phyloP scores from a whole-genome alignment of 2,797 vertebrate genomes.

The Characodon lateralis region DNA sequence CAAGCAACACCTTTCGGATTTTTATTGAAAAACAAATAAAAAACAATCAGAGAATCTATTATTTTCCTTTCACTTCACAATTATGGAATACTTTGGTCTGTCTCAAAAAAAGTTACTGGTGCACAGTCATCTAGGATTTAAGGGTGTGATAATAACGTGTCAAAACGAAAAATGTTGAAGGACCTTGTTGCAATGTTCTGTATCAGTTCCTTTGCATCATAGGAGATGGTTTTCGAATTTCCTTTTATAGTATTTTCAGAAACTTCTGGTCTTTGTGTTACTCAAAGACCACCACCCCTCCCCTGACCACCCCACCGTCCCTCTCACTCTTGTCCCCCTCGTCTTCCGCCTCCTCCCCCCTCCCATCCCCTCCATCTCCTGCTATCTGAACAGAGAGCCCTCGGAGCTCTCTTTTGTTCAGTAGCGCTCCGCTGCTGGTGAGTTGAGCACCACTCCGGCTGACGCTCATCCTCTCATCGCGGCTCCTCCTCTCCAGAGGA shows the following conservation, averaged over 20 bases:
- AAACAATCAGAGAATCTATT: neutral
- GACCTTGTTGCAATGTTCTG: too few species aligned
- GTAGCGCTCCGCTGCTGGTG: constrained; percentile 79
- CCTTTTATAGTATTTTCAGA: neutral
- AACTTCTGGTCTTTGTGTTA: neutral
- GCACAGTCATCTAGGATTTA: neutral
- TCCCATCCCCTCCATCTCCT: constrained; percentile 27
- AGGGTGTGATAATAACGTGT: neutral
- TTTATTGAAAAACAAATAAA: neutral
- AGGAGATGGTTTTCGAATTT: neutral
- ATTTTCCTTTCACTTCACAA: neutral
- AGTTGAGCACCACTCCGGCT: constrained; percentile 71
- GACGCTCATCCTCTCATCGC: constrained; percentile 59
- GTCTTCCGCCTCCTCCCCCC: neutral
- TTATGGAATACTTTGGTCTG: neutral
- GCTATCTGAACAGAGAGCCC: constrained; percentile 72
- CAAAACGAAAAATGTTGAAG: neutral
- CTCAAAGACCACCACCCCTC: neutral
- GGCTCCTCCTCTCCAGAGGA: constrained; percentile 35
- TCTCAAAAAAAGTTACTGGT: too few species aligned
- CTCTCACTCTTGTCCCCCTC: constrained; percentile 12
- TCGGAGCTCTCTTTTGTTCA: constrained; percentile 81
- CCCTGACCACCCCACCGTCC: neutral
- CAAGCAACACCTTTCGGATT: too few species aligned
- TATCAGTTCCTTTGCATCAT: neutral